Evolutionary conservation across 2,888 invertebrate species (phyloP), one percentile per base, ranked within the genome.

Genomic region (Macrosiphum euphorbiae): DNA sequence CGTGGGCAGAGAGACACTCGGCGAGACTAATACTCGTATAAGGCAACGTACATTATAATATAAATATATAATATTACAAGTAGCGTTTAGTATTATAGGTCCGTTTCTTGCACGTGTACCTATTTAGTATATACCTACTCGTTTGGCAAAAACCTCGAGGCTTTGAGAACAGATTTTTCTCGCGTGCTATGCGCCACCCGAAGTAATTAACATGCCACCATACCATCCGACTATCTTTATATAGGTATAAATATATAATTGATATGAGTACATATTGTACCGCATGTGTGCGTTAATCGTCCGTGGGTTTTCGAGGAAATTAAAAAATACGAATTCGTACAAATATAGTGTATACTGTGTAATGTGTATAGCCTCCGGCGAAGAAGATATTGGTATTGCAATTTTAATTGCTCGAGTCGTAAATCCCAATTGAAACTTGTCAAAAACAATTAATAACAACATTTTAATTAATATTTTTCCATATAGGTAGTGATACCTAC

Each of bases 231-330:
- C 16, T 20, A 78, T 35, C 78, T 78, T 78, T 35, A 35, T 35
- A 35, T 20, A 78, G 35, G 35, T 35, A 78, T 16, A 20, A 5
- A 20, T 55, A 3, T 55, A 55, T 16, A 47, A 52, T 58, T 78
- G 78, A 78, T 41, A 35, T 78, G 78, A 20, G 20, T 35, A 78
- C 20, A 55, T 55, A 35, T n/a, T n/a, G n/a, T 35, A 35, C 35
- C n/a, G 61, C n/a, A 47, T 89, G 28, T 89, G 28, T 61, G 89
- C 28, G 58, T 26, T 58, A 61, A n/a, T 44, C 8, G 20, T 61
- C 10, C 61, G 89, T 89, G 89, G 89, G 89, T 89, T 61, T 44
- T 89, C n/a, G 47, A 61, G 20, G 47, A 89, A 89, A 89, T 89
- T 89, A 61, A 89, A 61, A 52, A 88, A 44, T 44, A 44, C 88